Percentiles rank a stretch among this genome's conserved stretches.
Conservation (phyloP, 2,113 vertebrate species). For the Saguinus midas region DNA sequence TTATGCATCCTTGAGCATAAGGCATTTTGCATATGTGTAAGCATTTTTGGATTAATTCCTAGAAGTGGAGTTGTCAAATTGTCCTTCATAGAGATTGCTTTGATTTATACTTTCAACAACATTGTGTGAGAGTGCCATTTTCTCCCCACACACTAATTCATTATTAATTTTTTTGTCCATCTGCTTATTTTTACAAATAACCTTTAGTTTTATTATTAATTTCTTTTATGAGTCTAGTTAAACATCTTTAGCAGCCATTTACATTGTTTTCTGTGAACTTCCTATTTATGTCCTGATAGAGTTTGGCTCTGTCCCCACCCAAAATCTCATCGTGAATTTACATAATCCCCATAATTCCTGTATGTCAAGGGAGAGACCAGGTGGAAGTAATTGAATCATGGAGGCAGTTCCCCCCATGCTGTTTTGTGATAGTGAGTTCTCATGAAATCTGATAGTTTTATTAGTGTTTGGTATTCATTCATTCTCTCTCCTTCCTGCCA, state of each 20-base stretch:
- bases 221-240: slow-evolving; percentile 38
- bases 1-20: slow-evolving; percentile 43
- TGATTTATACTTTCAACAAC: neutral
- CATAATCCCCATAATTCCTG: no score
- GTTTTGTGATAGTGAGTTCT: no score
- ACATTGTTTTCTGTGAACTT: slow-evolving; percentile 17
- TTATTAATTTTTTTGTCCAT: slow-evolving; percentile 33
- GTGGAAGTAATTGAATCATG: no score
- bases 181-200: slow-evolving; percentile 45
- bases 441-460: no score
- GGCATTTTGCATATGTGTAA: slow-evolving; percentile 28
- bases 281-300: neutral
- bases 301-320: no score
- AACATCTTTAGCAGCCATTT: slow-evolving; percentile 29
- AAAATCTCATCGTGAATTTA: no score
- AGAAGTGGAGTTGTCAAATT: slow-evolving; percentile 50
- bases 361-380: no score
- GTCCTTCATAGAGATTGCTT: neutral
- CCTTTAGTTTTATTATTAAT: slow-evolving; percentile 33
- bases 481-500: no score
- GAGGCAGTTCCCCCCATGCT: no score
- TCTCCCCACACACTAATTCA: neutral
- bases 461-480: no score
- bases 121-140: neutral
- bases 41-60: slow-evolving; percentile 48